phyloP scores from a whole-genome alignment of 1,140 invertebrate species.

The Helicoverpa armigera region DNA sequence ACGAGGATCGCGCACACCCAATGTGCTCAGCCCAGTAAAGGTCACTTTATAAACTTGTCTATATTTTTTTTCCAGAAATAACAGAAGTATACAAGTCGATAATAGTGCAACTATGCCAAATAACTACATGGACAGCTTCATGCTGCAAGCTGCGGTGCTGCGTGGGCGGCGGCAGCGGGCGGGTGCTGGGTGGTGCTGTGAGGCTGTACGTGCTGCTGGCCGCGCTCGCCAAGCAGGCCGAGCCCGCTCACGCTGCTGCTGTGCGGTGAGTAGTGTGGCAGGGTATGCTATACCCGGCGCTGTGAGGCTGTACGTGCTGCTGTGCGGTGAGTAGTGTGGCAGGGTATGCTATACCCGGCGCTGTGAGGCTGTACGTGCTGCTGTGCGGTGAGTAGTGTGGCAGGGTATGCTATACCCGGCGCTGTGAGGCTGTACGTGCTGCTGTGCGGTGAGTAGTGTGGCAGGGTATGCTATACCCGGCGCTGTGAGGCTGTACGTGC shows the following conservation, averaged over 20 bases:
- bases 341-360: no score
- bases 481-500: no score
- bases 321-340: slow-evolving; percentile 44
- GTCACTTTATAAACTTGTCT: background rate
- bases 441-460: slow-evolving; percentile 44
- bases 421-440: no score
- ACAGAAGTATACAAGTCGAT: slow-evolving; percentile 65
- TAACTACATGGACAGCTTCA: slow-evolving; percentile 52
- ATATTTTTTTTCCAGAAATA: slow-evolving; percentile 59
- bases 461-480: no score
- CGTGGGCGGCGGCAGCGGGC: slow-evolving; percentile 62
- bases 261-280: slow-evolving; percentile 43
- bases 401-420: no score
- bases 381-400: slow-evolving; percentile 44
- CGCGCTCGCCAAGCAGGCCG: slow-evolving; percentile 59
- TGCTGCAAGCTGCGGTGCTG: slow-evolving; percentile 59
- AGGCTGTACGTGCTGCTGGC: slow-evolving; percentile 67
- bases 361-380: no score
- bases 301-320: no score
- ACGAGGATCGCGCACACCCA: no score
- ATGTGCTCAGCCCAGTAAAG: no score
- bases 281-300: no score
- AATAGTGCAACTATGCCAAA: slow-evolving; percentile 66
- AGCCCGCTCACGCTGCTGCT: slow-evolving; percentile 44
- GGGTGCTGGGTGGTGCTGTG: slow-evolving; percentile 57